Conservation (phyloP, 2,797 vertebrate species). For the Tinamus major region DNA sequence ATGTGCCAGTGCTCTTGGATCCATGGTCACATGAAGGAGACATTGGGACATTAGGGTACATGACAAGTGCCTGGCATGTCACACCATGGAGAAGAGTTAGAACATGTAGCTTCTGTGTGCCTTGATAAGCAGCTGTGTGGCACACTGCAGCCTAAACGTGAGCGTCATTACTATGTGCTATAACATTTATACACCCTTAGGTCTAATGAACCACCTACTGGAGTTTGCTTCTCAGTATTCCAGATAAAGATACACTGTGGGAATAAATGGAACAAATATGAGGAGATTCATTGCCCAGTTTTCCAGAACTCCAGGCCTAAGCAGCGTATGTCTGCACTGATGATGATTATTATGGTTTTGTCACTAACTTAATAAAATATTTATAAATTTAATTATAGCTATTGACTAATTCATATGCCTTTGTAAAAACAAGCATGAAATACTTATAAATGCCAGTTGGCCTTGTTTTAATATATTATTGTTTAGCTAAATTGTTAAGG, state of each 20-base stretch:
- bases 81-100: not conserved
- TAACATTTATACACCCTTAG: rapidly evolving
- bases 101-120: not conserved
- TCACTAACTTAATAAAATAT: conserved; percentile 28
- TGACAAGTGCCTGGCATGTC: not conserved
- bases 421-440: not conserved
- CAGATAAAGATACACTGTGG: not conserved
- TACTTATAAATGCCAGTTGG: not conserved
- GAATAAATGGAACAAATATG: not conserved
- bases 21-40: not conserved
- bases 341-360: not conserved
- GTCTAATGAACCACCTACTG: not conserved
- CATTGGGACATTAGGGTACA: not conserved
- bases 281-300: not conserved
- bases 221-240: not conserved
- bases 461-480: not conserved
- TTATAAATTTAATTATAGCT: not conserved
- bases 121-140: not conserved
- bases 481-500: not conserved
- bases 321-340: not conserved
- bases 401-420: not conserved
- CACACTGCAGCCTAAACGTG: not conserved
- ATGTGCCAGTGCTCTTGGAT: not conserved
- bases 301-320: not conserved
- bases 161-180: too few species aligned